These are phyloP conservation scores for Sminthurides aquaticus DNA, from an alignment of 2,888 invertebrate genomes.

Conservation along the genomic window DNA sequence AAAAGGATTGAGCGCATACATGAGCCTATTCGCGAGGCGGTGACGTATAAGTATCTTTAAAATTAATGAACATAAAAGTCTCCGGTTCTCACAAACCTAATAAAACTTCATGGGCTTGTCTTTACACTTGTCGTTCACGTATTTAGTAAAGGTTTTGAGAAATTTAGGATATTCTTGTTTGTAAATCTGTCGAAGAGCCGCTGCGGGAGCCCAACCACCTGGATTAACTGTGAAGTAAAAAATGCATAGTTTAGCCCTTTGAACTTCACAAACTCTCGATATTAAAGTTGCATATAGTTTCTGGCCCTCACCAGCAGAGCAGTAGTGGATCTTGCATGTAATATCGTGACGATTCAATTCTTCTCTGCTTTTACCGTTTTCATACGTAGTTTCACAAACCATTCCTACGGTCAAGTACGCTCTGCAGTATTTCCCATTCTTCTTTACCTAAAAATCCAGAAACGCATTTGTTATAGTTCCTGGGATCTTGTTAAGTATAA, in stretches of 20 bases:
- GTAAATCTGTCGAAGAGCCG: constrained; percentile 90
- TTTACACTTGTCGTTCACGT: constrained; percentile 87
- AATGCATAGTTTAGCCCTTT: neutral
- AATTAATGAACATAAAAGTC: too few relatives aligned
- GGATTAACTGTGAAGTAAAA: constrained; percentile 71
- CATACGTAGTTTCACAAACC: constrained; percentile 84
- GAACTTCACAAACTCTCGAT: too few relatives aligned
- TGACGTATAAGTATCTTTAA: too few relatives aligned
- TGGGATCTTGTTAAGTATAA: too few relatives aligned
- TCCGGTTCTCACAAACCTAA: too few relatives aligned
- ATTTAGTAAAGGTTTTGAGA: constrained; percentile 90
- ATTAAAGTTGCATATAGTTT: neutral
- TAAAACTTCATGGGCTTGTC: constrained; percentile 64
- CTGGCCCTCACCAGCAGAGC: constrained; percentile 74
- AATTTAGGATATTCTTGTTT: constrained; percentile 99
- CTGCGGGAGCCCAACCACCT: constrained; percentile 97
- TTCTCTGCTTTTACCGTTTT: constrained; percentile 62
- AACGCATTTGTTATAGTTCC: neutral
- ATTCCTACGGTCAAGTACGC: constrained; percentile 91
- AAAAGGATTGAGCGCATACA: too few relatives aligned
- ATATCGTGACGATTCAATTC: constrained; percentile 74
- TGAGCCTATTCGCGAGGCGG: too few relatives aligned
- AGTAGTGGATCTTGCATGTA: constrained; percentile 94
- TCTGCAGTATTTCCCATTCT: constrained; percentile 74
- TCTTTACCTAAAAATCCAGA: constrained; percentile 58